phyloP scores from a whole-genome alignment of 2,113 vertebrate genomes.

The Carollia perspicillata region DNA sequence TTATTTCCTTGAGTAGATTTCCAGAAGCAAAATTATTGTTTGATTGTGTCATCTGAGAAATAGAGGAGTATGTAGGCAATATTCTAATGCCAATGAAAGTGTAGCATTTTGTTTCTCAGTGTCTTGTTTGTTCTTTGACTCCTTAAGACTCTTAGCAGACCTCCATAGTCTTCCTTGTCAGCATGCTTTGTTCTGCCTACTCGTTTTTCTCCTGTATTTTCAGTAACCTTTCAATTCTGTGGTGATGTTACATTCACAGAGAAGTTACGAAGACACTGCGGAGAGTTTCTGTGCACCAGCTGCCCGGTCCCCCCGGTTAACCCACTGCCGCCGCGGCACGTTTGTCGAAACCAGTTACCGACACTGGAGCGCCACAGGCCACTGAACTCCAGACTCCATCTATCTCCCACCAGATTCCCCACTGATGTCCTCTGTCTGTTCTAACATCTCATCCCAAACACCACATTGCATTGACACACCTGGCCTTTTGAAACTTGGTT shows the following conservation, averaged over 20 bases:
- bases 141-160: neutral
- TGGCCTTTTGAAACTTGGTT: neutral
- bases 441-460: neutral
- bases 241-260: neutral
- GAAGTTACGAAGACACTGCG: neutral
- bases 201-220: neutral
- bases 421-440: neutral
- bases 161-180: neutral
- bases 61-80: neutral
- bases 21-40: neutral
- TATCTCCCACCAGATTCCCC: neutral
- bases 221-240: neutral
- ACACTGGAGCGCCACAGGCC: neutral
- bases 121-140: neutral
- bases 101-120: neutral
- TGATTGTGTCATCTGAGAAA: neutral
- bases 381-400: neutral
- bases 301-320: neutral
- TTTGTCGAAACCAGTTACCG: neutral
- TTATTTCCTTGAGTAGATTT: neutral
- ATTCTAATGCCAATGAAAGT: neutral
- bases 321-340: neutral
- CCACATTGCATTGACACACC: neutral
- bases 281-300: neutral
- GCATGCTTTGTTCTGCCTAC: neutral